phyloP scores from a whole-genome alignment of 2,888 invertebrate species.

The Eupeodes latifasciatus region DNA sequence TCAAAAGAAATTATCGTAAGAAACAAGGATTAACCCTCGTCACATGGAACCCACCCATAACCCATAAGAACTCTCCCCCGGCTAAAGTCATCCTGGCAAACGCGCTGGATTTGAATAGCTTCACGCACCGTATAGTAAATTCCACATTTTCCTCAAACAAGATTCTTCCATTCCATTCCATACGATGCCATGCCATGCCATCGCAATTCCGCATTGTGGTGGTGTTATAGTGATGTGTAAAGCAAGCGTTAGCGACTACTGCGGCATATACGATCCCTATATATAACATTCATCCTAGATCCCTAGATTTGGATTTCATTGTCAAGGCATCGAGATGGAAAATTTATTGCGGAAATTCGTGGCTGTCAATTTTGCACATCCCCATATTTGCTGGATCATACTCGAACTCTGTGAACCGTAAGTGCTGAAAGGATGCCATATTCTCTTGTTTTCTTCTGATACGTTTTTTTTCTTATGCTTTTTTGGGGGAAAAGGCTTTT shows the following conservation, averaged over 20 bases:
- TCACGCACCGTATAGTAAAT: conserved; percentile 47
- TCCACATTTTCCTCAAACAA: conserved; percentile 15
- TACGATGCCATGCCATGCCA: no score
- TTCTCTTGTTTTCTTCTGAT: neutral
- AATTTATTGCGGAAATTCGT: conserved; percentile 71
- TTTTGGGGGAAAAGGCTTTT: neutral
- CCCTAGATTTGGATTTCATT: conserved; percentile 66
- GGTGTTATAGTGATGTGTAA: conserved; percentile 12
- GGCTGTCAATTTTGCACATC: conserved; percentile 62
- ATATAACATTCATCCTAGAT: conserved; percentile 27
- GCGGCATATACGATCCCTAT: neutral
- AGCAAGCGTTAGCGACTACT: neutral
- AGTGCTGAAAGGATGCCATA: conserved; percentile 23
- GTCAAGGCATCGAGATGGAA: conserved; percentile 64
- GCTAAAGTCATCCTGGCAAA: neutral
- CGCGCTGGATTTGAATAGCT: conserved; percentile 33
- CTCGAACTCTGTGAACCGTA: neutral
- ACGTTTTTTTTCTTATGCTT: neutral
- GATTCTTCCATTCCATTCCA: conserved; percentile 24
- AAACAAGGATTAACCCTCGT: conserved; percentile 64
- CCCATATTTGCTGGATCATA: conserved; percentile 11
- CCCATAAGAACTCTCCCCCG: conserved; percentile 22
- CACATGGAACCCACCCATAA: conserved; percentile 47
- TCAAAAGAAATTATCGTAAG: conserved; percentile 52
- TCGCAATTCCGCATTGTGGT: neutral